Evolutionary conservation across 2,797 vertebrate genomes (phyloP).

Genomic region (Martes flavigula): DNA sequence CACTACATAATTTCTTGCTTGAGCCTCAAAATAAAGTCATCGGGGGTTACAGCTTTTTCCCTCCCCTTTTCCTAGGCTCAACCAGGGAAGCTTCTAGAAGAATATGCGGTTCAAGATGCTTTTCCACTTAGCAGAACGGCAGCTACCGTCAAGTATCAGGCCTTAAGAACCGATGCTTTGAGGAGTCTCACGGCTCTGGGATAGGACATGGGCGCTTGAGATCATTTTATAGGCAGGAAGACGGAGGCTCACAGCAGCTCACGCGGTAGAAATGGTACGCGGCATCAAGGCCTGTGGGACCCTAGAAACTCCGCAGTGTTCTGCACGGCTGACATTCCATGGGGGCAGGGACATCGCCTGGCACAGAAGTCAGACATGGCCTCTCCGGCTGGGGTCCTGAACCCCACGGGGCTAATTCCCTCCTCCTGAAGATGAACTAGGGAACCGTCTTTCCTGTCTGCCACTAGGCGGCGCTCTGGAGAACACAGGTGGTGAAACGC

Average conservation of each 20-base stretch:
- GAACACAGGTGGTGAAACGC: accelerated
- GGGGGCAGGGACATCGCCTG: background rate
- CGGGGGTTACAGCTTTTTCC: background rate
- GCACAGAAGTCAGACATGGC: accelerated
- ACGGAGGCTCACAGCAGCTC: background rate
- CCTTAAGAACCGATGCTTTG: background rate
- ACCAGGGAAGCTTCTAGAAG: background rate
- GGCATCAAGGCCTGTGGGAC: accelerated
- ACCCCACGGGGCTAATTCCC: background rate
- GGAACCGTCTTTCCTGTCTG: background rate
- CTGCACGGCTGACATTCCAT: accelerated
- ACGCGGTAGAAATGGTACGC: accelerated
- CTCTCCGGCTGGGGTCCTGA: background rate
- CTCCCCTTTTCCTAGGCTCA: background rate
- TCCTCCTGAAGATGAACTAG: background rate
- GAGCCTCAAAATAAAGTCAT: background rate
- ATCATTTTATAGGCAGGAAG: background rate
- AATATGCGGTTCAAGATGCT: background rate
- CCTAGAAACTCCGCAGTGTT: background rate
- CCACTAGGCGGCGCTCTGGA: background rate
- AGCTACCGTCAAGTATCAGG: too few species aligned
- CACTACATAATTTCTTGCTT: background rate
- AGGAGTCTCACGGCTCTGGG: background rate
- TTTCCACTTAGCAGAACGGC: background rate
- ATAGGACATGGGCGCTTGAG: background rate